Evolutionary conservation across 2,888 invertebrate genomes (phyloP), one percentile per base, ranked within the genome.

Genomic region (Mesorhabditis spiculigera): DNA sequence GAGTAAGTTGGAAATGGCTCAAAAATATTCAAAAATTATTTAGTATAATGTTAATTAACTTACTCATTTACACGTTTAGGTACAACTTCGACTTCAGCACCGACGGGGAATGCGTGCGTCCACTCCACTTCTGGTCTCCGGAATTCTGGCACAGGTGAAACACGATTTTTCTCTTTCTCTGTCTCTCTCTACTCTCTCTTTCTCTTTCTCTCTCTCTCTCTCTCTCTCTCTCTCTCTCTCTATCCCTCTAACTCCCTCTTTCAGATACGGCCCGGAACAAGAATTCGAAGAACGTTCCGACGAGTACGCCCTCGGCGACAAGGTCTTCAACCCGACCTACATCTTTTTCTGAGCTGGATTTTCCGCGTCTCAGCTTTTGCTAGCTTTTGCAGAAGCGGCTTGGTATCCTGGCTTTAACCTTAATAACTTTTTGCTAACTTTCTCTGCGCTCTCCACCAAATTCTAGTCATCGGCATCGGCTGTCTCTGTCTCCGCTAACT

Each of bases 51-150:
- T 28, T 28, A 28, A 28, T 28, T 28, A 28, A 28, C 28, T 28
- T 28, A 28, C 28, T 28, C 28, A 28, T 28, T 28, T 28, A 28
- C 28, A 50, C 58, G 8, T 50, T 2, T 50, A 50, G 58, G 10
- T 50, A 50, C 58, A 50, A 50, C n/a, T 50, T 50, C 58, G 58
- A 50, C 58, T 50, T 50, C 58, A 50, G 58, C n/a, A 10, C 58
- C 8, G 58, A 50, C 10, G 58, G 58, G n/a, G 58, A 50, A 10
- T 50, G 58, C 58, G n/a, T 50, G 8, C 58, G 58, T 13, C 58
- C 58, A n/a, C n/a, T 50, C 10, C 58, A 50, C 58, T 50, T 50
- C n/a, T 50, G 58, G 58, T 50, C 58, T 13, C 58, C 58, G 10
- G 58, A 50, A n/a, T 50, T 50, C n/a, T 50, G 58, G 58, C 58